These are phyloP conservation scores for Latrodectus elegans DNA, from an alignment of 2,888 invertebrate genomes.

Conservation along the genomic window DNA sequence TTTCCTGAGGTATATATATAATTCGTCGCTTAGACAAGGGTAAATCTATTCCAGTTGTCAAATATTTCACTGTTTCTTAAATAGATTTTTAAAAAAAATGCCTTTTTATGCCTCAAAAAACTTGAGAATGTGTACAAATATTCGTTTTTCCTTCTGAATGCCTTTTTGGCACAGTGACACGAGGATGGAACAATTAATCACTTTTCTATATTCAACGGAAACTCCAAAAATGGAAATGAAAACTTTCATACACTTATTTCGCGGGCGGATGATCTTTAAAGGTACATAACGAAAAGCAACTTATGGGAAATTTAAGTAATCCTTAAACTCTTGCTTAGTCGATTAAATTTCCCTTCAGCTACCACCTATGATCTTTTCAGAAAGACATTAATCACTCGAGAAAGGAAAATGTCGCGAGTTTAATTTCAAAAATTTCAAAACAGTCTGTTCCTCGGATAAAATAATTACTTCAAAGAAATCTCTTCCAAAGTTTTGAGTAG, in stretches of 20 bases:
- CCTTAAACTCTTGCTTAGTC: slow-evolving; percentile 41
- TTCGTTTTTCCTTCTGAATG: no score
- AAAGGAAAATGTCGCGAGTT: slow-evolving; percentile 53
- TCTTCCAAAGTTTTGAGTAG: slow-evolving; percentile 9
- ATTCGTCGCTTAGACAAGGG: no score
- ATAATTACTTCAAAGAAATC: slow-evolving; percentile 64
- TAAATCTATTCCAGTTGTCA: no score
- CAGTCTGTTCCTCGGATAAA: slow-evolving; percentile 65
- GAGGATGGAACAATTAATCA: no score
- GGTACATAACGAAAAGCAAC: not conserved
- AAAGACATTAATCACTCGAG: slow-evolving; percentile 59
- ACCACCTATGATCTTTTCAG: slow-evolving; percentile 7
- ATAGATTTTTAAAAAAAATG: no score
- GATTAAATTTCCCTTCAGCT: slow-evolving; percentile 49
- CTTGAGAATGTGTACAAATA: no score
- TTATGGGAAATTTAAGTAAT: slow-evolving; percentile 18
- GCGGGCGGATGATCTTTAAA: not conserved
- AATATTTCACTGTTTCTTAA: no score
- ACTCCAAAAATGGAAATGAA: not conserved
- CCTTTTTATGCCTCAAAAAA: no score
- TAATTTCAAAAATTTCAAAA: slow-evolving; percentile 65
- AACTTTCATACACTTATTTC: not conserved
- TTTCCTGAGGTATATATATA: no score
- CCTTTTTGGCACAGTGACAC: no score
- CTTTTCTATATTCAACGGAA: no score